phyloP scores from a whole-genome alignment of 2,797 vertebrate species.

The Enteromius thamalakanensis region DNA sequence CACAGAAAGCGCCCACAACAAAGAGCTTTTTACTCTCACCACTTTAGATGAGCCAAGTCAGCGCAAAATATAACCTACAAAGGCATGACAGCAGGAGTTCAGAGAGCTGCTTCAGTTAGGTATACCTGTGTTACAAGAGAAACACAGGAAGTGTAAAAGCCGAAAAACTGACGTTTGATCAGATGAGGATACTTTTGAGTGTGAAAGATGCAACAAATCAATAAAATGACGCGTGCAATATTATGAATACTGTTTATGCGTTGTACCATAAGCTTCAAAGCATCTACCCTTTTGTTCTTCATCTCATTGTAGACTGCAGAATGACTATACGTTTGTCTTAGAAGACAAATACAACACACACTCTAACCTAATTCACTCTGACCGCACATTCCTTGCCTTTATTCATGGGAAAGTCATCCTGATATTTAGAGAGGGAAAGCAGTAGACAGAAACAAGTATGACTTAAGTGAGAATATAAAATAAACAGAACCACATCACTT shows the following conservation, averaged over 20 bases:
- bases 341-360: slow-evolving; percentile 24
- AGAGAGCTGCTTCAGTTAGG: slow-evolving; percentile 48
- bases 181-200: not conserved
- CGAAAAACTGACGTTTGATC: not conserved
- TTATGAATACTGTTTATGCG: not conserved
- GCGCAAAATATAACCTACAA: slow-evolving; percentile 69
- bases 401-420: slow-evolving; percentile 47
- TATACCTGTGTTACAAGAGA: slow-evolving; percentile 48
- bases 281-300: not conserved
- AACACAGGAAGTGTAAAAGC: not conserved
- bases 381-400: slow-evolving; percentile 56
- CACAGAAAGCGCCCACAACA: slow-evolving; percentile 89
- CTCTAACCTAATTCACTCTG: slow-evolving; percentile 53
- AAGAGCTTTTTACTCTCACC: slow-evolving; percentile 74
- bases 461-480: slow-evolving; percentile 53
- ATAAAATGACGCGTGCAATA: not conserved
- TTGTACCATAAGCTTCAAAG: not conserved
- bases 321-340: slow-evolving; percentile 30
- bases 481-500: slow-evolving; percentile 63
- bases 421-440: slow-evolving; percentile 22
- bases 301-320: not conserved
- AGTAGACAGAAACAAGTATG: slow-evolving; percentile 38
- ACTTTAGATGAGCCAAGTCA: slow-evolving; percentile 63
- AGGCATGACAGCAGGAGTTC: slow-evolving; percentile 59
- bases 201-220: not conserved